Evolutionary conservation across 2,888 invertebrate species (phyloP).

Genomic region (Periphyllus acericola): DNA sequence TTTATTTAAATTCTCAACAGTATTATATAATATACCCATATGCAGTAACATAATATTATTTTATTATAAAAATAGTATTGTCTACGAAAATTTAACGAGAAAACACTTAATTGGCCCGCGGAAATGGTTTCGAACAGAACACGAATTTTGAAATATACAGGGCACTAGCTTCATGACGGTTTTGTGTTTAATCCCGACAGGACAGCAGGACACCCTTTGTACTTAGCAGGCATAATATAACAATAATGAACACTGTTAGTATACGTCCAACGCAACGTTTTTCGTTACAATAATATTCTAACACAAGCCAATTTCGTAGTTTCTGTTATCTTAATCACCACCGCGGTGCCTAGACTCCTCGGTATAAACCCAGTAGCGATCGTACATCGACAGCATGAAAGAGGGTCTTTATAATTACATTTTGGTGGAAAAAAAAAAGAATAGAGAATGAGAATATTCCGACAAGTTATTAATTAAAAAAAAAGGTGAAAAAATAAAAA

Average conservation of each 20-base stretch:
- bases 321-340: neutral
- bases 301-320: neutral
- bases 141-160: too few relatives aligned
- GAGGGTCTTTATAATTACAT: neutral
- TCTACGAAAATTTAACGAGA: too few relatives aligned
- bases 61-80: too few relatives aligned
- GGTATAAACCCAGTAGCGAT: slow-evolving; percentile 54
- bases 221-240: neutral
- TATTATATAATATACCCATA: too few relatives aligned
- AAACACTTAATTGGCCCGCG: too few relatives aligned
- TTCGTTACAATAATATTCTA: neutral
- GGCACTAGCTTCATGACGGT: too few relatives aligned
- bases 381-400: slow-evolving; percentile 14
- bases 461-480: slow-evolving; percentile 58
- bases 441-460: slow-evolving; percentile 24
- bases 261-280: neutral
- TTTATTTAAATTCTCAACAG: too few relatives aligned
- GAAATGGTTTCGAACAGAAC: too few relatives aligned
- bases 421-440: neutral
- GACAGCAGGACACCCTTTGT: neutral
- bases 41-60: too few relatives aligned
- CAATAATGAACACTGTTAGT: neutral
- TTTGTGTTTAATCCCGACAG: neutral
- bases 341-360: neutral
- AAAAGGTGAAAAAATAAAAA: neutral